Evolutionary conservation across 1,140 invertebrate species (phyloP).

Genomic region (Cotesia vestalis): DNA sequence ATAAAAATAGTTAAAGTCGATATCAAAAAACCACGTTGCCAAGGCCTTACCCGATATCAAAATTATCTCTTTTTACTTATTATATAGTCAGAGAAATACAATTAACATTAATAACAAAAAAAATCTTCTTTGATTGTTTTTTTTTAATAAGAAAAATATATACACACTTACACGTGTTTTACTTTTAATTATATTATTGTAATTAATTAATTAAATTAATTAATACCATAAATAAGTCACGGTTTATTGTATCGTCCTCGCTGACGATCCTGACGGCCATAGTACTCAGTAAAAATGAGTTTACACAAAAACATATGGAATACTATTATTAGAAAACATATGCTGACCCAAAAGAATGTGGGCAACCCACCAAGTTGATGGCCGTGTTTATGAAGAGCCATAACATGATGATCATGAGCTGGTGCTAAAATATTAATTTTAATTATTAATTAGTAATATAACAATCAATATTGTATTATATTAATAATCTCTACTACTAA

Average conservation of each 20-base stretch:
- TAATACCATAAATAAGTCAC: constrained; percentile 42
- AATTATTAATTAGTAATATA: constrained; percentile 21
- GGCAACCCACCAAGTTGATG: constrained; percentile 90
- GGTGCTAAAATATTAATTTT: constrained; percentile 73
- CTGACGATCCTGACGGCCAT: constrained; percentile 74
- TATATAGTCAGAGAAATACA: background rate
- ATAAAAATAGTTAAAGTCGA: background rate
- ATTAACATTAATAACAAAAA: background rate
- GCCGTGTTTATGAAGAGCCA: constrained; percentile 91
- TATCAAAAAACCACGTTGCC: too few relatives aligned
- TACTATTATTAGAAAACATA: constrained; percentile 87
- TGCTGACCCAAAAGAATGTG: constrained; percentile 91
- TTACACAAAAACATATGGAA: constrained; percentile 96
- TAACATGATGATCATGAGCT: constrained; percentile 90
- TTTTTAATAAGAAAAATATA: background rate
- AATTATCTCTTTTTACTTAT: background rate
- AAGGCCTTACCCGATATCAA: background rate
- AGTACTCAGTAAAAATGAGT: constrained; percentile 92
- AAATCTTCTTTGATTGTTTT: background rate
- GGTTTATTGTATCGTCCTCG: constrained; percentile 73
- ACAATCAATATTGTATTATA: background rate
- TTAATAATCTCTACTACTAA: background rate
- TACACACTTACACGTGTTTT: constrained; percentile 1
- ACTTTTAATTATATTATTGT: background rate
- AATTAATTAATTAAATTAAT: constrained; percentile 27